Evolutionary conservation across 2,797 vertebrate species (phyloP).

Genomic region (Myioborus melanocephalus): DNA sequence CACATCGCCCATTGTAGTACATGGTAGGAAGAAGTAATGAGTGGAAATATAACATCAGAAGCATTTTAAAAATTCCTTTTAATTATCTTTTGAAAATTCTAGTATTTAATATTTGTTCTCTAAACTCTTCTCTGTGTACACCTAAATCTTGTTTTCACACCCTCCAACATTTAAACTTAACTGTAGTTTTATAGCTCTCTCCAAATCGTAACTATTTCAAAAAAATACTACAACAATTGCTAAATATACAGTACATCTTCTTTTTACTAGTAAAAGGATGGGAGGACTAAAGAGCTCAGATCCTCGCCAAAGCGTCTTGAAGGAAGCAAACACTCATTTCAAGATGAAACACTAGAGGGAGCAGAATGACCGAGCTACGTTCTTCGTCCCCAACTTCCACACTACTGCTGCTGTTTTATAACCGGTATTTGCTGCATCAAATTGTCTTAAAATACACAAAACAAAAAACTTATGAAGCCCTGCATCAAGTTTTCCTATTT

Average conservation of each 20-base stretch:
- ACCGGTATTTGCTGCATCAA: fast-evolving
- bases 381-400: too few relatives aligned
- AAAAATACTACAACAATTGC: not conserved
- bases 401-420: not conserved
- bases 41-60: not conserved
- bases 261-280: fast-evolving
- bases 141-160: not conserved
- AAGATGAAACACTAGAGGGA: not conserved
- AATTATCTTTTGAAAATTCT: not conserved
- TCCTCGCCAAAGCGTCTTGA: fast-evolving
- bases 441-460: not conserved
- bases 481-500: not conserved
- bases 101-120: not conserved
- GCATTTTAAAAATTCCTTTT: not conserved
- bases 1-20: fast-evolving
- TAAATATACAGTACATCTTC: fast-evolving
- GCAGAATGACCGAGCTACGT: not conserved
- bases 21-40: not conserved
- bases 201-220: fast-evolving
- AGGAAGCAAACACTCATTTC: not conserved
- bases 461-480: not conserved
- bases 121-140: not conserved
- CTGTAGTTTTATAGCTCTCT: not conserved
- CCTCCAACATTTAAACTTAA: not conserved
- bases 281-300: not conserved